Evolutionary conservation across 2,888 invertebrate species (phyloP).

Genomic region (Lasiommata megera): DNA sequence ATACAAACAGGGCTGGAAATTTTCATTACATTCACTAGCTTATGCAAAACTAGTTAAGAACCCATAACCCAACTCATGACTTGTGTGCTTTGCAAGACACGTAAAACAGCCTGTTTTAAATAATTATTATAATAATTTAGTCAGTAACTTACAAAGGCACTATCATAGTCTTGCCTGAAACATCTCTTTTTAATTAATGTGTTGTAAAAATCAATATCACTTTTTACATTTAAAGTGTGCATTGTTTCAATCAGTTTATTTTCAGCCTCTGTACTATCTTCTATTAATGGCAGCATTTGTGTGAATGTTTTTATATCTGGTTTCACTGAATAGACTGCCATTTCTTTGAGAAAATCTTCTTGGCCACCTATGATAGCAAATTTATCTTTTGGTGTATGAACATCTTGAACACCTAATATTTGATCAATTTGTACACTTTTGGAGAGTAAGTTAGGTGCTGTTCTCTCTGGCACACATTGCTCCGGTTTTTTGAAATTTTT

Average conservation of each 20-base stretch:
- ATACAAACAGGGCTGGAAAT: too few relatives aligned
- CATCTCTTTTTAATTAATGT: constrained; percentile 91
- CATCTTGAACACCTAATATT: constrained; percentile 81
- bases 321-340: constrained; percentile 83
- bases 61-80: too few relatives aligned
- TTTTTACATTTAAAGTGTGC: constrained; percentile 78
- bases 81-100: too few relatives aligned
- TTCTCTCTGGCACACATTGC: constrained; percentile 35
- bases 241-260: constrained; percentile 84
- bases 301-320: constrained; percentile 92
- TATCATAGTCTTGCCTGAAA: constrained; percentile 84
- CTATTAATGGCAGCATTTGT: constrained; percentile 87
- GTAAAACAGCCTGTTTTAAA: too few relatives aligned
- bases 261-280: constrained; percentile 85
- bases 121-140: not conserved
- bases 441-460: constrained; percentile 85
- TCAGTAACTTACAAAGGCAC: constrained; percentile 83
- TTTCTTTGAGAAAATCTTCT: constrained; percentile 87
- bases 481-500: constrained; percentile 23
- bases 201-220: constrained; percentile 93
- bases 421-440: constrained; percentile 81
- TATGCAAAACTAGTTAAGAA: too few relatives aligned
- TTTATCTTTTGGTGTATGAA: constrained; percentile 83
- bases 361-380: constrained; percentile 90
- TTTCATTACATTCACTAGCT: too few relatives aligned